Conservation (phyloP, 2,113 vertebrate genomes). For the Pterocles burchelli region DNA sequence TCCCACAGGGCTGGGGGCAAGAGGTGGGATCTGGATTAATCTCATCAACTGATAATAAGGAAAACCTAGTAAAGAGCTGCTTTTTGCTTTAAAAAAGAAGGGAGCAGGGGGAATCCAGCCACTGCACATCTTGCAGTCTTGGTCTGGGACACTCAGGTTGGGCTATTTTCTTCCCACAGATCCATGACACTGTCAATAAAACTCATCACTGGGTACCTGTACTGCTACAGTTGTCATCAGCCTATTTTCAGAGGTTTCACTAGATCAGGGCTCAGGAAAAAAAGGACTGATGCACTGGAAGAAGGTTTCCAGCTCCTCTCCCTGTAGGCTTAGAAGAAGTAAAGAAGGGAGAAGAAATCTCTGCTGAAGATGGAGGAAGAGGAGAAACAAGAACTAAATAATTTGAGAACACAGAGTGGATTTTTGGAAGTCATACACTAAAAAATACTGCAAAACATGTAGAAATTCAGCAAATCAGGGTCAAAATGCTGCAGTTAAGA, state of each 20-base stretch:
- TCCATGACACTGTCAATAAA: background rate
- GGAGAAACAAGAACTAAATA: background rate
- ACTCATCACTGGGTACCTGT: background rate
- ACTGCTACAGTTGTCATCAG: background rate
- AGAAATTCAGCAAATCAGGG: background rate
- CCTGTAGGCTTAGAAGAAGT: background rate
- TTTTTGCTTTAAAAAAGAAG: background rate
- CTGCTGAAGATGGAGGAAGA: background rate
- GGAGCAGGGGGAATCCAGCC: background rate
- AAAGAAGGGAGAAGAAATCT: background rate
- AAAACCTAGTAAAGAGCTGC: background rate
- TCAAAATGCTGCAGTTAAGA: background rate
- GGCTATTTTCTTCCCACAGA: background rate
- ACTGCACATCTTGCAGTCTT: background rate
- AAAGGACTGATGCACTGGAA: background rate
- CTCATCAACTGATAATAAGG: background rate
- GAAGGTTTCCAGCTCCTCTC: background rate
- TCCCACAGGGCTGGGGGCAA: background rate
- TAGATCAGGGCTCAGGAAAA: background rate
- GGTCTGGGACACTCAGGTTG: background rate
- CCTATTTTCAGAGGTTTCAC: background rate
- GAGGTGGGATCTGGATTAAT: conserved; percentile 4
- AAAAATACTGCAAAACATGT: background rate
- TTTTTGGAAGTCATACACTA: background rate
- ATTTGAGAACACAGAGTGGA: background rate